A percentile compares a stretch with the other conserved stretches of the same genome.
Conservation (phyloP, 37 sponge, comb jelly and placozoan species). For the Axinella damicornis region DNA sequence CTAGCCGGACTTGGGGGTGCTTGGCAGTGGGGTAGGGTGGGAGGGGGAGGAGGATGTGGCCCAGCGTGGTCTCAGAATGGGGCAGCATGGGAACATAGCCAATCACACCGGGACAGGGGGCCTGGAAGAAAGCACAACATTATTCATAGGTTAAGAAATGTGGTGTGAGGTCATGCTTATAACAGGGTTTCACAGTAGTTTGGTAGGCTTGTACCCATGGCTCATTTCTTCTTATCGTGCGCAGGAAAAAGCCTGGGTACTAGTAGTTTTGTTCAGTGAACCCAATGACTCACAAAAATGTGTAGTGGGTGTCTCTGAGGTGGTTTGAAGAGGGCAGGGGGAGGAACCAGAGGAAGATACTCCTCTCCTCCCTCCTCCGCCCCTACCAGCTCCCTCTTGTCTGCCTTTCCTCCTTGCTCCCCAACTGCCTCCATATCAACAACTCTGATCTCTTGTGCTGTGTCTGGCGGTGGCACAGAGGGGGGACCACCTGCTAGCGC, state of each 20-base stretch:
- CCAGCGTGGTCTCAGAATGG: slow-evolving; percentile 43
- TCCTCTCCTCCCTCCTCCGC: background rate
- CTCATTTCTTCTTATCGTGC: no score
- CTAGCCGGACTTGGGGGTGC: slow-evolving; percentile 40
- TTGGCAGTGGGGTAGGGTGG: slow-evolving; percentile 20
- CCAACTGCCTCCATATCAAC: background rate
- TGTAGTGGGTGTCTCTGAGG: slow-evolving; percentile 23
- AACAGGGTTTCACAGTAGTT: no score
- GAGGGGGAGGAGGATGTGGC: slow-evolving; percentile 56
- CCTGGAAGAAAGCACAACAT: slow-evolving; percentile 19
- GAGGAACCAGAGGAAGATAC: background rate
- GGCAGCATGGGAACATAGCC: slow-evolving; percentile 34
- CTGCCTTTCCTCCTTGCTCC: background rate
- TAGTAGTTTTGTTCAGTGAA: no score
- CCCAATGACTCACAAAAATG: slow-evolving; percentile 43
- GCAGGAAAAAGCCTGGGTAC: no score
- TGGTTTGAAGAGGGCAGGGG: background rate
- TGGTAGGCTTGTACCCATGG: background rate
- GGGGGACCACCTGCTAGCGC: background rate
- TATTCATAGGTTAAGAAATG: no score
- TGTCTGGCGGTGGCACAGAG: no score
- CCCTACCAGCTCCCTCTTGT: background rate
- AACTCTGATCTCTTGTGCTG: no score
- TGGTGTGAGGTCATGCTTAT: no score
- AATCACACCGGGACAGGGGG: slow-evolving; percentile 43